A percentile compares a stretch with the other conserved stretches of the same genome.
phyloP scores from a whole-genome alignment of 2,888 invertebrate species.

The Ophion costatus region DNA sequence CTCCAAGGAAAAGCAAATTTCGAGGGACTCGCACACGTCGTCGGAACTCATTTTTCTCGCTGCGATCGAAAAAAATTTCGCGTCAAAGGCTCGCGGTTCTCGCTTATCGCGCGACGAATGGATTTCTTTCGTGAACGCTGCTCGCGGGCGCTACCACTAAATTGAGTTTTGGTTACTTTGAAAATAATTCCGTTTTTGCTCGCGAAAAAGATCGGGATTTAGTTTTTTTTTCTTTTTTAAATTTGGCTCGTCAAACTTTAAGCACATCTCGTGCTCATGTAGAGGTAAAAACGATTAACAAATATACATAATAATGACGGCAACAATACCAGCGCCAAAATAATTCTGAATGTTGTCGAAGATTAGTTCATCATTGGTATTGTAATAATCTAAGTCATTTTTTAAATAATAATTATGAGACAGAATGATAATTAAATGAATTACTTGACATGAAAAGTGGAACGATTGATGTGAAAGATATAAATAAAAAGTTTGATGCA shows the following conservation, averaged over 20 bases:
- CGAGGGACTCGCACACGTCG: background rate
- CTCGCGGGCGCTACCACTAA: slow-evolving; percentile 1
- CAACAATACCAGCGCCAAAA: no score
- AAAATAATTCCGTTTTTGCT: slow-evolving; percentile 1
- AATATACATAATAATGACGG: no score
- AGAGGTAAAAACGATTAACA: no score
- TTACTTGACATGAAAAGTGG: no score
- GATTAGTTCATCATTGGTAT: no score
- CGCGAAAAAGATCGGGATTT: background rate
- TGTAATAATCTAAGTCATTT: no score
- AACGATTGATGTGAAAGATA: no score
- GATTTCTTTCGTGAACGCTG: background rate
- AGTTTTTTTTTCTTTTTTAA: slow-evolving; percentile 8
- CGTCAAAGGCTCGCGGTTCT: slow-evolving; percentile 26
- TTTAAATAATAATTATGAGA: no score
- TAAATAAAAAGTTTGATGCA: no score
- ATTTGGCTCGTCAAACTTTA: background rate
- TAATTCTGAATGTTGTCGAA: no score
- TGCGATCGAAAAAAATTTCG: slow-evolving; percentile 19
- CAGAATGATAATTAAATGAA: no score
- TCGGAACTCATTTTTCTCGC: slow-evolving; percentile 24
- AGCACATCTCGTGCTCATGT: no score
- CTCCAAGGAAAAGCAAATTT: background rate
- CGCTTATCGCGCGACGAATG: background rate
- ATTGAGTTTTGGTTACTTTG: slow-evolving; percentile 17